A percentile compares a stretch with the other conserved stretches of the same genome.
Evolutionary conservation across 2,113 vertebrate species (phyloP).

Genomic region (Syrmaticus mikado): DNA sequence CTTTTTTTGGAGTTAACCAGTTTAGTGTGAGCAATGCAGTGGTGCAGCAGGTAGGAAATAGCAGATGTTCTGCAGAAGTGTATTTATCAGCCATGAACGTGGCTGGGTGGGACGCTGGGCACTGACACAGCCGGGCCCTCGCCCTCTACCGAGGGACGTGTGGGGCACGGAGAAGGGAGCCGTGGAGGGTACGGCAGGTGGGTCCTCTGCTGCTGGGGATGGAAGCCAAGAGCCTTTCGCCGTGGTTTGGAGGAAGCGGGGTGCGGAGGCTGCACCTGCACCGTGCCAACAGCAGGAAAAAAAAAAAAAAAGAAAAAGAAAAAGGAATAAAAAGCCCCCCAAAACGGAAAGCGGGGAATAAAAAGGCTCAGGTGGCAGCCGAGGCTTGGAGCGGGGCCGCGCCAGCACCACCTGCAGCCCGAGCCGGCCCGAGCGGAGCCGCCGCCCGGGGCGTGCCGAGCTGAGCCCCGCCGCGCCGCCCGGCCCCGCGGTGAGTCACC

Average conservation of each 20-base stretch:
- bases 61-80: neutral
- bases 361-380: neutral
- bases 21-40: accelerated
- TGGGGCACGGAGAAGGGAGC: neutral
- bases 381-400: neutral
- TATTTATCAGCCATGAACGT: neutral
- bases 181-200: neutral
- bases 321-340: neutral
- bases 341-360: too few relatives aligned
- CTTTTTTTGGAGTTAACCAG: neutral
- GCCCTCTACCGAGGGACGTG: neutral
- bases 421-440: neutral
- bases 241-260: neutral
- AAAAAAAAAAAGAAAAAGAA: too few relatives aligned
- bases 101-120: neutral
- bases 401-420: slow-evolving; percentile 21
- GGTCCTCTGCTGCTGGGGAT: neutral
- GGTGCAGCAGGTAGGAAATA: neutral
- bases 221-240: neutral
- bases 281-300: neutral
- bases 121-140: neutral
- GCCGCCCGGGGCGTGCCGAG: slow-evolving; percentile 25
- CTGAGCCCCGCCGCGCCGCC: slow-evolving; percentile 62
- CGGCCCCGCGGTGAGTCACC: slow-evolving; percentile 82
- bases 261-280: neutral